These are phyloP conservation scores for Orchesella flavescens DNA, from an alignment of 2,888 invertebrate species.

Conservation along the genomic window DNA sequence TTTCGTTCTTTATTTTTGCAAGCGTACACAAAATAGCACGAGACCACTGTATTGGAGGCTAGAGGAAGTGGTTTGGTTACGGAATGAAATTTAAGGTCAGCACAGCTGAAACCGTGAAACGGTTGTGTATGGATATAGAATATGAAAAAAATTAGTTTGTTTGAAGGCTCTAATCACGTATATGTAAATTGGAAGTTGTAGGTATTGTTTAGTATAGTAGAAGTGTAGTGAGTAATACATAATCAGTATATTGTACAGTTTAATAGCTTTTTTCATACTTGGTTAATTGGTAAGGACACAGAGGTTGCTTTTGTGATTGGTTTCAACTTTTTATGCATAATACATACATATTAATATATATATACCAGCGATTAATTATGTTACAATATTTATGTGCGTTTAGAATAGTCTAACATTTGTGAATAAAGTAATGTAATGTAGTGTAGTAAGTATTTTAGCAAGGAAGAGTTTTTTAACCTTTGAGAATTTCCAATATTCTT, in stretches of 20 bases:
- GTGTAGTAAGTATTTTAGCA: background rate
- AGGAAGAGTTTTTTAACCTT: background rate
- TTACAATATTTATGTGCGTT: no score
- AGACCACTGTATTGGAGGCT: no score
- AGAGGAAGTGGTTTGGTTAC: background rate
- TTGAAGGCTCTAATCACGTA: background rate
- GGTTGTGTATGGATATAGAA: background rate
- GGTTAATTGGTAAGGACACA: slow-evolving; percentile 55
- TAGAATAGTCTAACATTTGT: no score
- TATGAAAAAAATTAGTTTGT: background rate
- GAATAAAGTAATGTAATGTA: background rate
- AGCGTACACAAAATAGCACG: no score
- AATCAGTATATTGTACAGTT: background rate
- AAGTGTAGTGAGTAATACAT: background rate
- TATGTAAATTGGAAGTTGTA: background rate
- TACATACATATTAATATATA: no score
- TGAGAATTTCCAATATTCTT: background rate
- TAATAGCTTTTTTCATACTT: background rate
- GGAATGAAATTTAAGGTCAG: background rate
- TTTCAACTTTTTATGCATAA: slow-evolving; percentile 12
- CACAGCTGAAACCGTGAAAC: background rate
- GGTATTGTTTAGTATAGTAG: background rate
- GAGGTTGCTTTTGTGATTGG: slow-evolving; percentile 51
- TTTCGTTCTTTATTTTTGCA: no score
- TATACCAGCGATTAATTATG: no score